Conservation (phyloP, 2,797 vertebrate genomes). For the Lerista edwardsae region DNA sequence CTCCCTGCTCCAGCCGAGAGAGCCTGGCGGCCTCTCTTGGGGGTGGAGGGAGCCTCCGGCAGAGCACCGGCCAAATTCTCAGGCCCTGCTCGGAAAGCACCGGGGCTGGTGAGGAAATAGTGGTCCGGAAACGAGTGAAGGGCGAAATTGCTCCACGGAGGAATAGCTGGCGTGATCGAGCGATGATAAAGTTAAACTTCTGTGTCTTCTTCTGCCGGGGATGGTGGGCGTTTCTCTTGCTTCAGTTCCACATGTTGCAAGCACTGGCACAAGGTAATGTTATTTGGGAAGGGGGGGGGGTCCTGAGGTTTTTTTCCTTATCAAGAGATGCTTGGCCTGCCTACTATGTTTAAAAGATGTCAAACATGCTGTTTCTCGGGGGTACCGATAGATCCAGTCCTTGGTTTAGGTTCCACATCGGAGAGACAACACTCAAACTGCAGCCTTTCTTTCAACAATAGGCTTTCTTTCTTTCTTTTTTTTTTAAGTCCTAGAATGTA, state of each 20-base stretch:
- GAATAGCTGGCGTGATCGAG: slow-evolving; percentile 67
- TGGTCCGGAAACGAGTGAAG: slow-evolving; percentile 45
- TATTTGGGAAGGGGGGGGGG: slow-evolving; percentile 13
- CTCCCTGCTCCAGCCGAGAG: slow-evolving; percentile 22
- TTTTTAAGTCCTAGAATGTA: no score
- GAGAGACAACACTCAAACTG: slow-evolving; percentile 37
- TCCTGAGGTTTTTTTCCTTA: slow-evolving; percentile 49
- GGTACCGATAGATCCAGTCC: slow-evolving; percentile 35
- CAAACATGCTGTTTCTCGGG: slow-evolving; percentile 6
- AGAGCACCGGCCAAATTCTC: slow-evolving; percentile 42
- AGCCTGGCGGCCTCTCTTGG: slow-evolving; percentile 27
- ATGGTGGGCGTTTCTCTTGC: slow-evolving; percentile 83
- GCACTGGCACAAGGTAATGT: slow-evolving; percentile 84
- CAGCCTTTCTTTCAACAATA: slow-evolving; percentile 33
- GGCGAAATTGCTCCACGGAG: slow-evolving; percentile 59
- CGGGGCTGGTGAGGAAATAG: slow-evolving; percentile 50
- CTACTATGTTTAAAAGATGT: slow-evolving; percentile 21
- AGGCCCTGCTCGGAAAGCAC: slow-evolving; percentile 38
- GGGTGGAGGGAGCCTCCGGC: slow-evolving; percentile 44
- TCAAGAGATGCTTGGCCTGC: slow-evolving; percentile 62
- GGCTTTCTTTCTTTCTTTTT: slow-evolving; percentile 45
- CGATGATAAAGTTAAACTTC: slow-evolving; percentile 79
- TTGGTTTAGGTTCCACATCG: slow-evolving; percentile 39
- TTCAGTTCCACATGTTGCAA: slow-evolving; percentile 85
- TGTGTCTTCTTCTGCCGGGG: slow-evolving; percentile 73